Evolutionary conservation across 2,113 vertebrate species (phyloP).

Genomic region (Leucopsar rothschildi): DNA sequence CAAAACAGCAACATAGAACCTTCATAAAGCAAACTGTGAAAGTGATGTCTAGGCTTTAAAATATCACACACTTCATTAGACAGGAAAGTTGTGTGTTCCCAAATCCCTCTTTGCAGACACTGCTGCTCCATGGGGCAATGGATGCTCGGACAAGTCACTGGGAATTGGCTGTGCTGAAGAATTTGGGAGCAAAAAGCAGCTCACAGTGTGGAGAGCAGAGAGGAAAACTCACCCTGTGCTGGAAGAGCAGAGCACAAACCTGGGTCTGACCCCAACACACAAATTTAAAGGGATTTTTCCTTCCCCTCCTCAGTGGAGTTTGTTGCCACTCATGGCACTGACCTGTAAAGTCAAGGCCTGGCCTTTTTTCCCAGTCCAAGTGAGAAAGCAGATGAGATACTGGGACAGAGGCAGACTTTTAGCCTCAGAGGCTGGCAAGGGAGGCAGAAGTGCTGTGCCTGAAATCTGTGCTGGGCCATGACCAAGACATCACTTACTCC

Average conservation of each 20-base stretch:
- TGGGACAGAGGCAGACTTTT: constrained; percentile 58
- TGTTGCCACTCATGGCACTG: background rate
- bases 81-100: background rate
- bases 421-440: constrained; percentile 60
- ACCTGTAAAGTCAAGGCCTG: constrained; percentile 49
- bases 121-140: background rate
- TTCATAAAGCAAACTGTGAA: background rate
- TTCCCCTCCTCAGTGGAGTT: background rate
- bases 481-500: constrained; percentile 37
- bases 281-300: background rate
- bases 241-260: background rate
- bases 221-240: background rate
- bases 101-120: background rate
- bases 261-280: background rate
- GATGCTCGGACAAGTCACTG: rapidly evolving
- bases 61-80: background rate
- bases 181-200: background rate
- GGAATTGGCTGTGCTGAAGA: background rate
- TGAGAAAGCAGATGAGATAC: constrained; percentile 60
- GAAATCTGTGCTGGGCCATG: constrained; percentile 40
- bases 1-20: background rate
- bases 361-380: constrained; percentile 29
- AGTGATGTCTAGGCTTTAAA: background rate
- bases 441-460: constrained; percentile 37
- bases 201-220: background rate